These are phyloP conservation scores for Takifugu ocellatus DNA, from an alignment of 2,797 vertebrate species.

Conservation along the genomic window DNA sequence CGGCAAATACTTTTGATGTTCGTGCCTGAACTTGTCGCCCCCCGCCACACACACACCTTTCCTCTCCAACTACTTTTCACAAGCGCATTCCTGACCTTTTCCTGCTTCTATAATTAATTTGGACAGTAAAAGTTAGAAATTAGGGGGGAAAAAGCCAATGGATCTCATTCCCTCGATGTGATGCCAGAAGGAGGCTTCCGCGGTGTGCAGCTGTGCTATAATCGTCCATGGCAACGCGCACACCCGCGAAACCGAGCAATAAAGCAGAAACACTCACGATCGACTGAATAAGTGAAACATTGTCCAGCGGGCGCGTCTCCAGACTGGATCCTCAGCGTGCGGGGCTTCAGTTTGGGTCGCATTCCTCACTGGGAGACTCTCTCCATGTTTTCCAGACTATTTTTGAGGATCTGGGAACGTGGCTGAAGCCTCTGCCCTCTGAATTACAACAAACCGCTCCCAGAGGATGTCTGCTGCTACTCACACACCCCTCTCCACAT, in stretches of 20 bases:
- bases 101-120: conserved; percentile 7
- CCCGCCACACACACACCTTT: not conserved
- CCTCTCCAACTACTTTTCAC: conserved; percentile 24
- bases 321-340: conserved; percentile 37
- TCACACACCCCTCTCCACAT: conserved; percentile 75
- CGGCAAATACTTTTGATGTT: conserved; percentile 61
- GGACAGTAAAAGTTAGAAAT: not conserved
- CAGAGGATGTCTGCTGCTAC: conserved; percentile 70
- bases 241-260: conserved; percentile 13
- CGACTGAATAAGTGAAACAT: conserved; percentile 74
- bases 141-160: too few species aligned
- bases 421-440: conserved; percentile 66
- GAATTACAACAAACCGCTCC: conserved; percentile 64
- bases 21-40: conserved; percentile 61
- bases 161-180: not conserved
- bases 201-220: conserved; percentile 43
- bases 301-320: conserved; percentile 42
- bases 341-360: conserved; percentile 44
- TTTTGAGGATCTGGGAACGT: conserved; percentile 74
- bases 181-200: conserved; percentile 24
- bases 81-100: conserved; percentile 6
- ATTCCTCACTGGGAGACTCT: conserved; percentile 57
- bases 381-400: conserved; percentile 60
- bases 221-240: conserved; percentile 20
- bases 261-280: conserved; percentile 66